phyloP scores from a whole-genome alignment of 1,140 invertebrate genomes.

The Acromyrmex echinatior region DNA sequence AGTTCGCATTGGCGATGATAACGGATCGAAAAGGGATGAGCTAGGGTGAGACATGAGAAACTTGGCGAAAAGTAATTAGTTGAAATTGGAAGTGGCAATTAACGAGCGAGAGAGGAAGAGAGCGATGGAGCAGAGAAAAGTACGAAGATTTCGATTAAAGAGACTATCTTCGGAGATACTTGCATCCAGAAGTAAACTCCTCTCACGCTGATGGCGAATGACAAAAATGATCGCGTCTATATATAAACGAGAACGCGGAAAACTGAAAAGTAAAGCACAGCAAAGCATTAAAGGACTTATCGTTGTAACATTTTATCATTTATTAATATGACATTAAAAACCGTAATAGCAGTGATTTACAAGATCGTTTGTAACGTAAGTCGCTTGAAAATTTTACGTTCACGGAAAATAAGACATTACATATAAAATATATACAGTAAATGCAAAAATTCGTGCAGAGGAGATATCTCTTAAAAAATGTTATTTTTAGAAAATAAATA shows the following conservation, averaged over 20 bases:
- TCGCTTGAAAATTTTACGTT: background rate
- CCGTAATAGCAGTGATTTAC: background rate
- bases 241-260: background rate
- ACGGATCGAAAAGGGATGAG: conserved; percentile 39
- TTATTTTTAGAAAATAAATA: too few relatives aligned
- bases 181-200: conserved; percentile 9
- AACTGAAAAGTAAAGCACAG: background rate
- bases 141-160: conserved; percentile 70
- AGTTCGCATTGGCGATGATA: conserved; percentile 44
- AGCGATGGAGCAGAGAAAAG: conserved; percentile 51
- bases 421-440: background rate
- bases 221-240: conserved; percentile 21
- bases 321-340: background rate
- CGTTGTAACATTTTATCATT: background rate
- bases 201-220: conserved; percentile 3
- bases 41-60: conserved; percentile 32
- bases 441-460: too few relatives aligned
- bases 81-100: conserved; percentile 77
- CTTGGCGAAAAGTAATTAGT: conserved; percentile 77
- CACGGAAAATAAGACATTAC: background rate
- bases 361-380: background rate
- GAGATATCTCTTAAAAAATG: too few relatives aligned
- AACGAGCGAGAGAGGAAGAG: conserved; percentile 29
- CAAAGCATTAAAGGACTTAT: too few relatives aligned
- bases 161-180: conserved; percentile 32